Base-by-base conservation (phyloP, 2,113 vertebrate genomes). In the Daboia siamensis region DNA sequence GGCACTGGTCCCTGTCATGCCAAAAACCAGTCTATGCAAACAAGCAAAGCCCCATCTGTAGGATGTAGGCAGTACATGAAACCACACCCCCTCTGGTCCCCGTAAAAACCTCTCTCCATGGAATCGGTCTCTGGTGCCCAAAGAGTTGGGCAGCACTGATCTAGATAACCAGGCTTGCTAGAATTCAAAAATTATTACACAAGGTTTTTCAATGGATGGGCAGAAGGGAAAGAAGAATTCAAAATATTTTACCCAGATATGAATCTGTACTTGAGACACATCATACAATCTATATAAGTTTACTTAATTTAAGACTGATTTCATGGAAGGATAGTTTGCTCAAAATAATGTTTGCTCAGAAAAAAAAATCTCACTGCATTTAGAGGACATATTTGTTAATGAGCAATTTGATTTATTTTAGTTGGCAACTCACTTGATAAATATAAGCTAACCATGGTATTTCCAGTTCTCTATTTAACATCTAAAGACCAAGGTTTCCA, bases 401-500 rank as follows among this genome's bases (percentile, higher is more conserved):
- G 39, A 88, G 23, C 20, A 8, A 69, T 69, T 61, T 55, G 59
- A 12, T 54, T 64, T 61, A 52, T 24, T 48, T 51, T 86, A 89
- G 3, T 85, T 86, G 85, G 26, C 4, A 44, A 39, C 17, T 80
- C 74, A 80, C 74, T 33, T 80, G 33, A 17, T 80, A 39, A 80
- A 80, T 21, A 3, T 80, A 80, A 80, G 15, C n/a, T 39, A 80
- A 80, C 15, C 23, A 61, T 86, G 86, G 80, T 52, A 61, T 88
- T 92, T 92, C 24, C 23, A 20, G 55, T 64, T 88, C 74, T 92
- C 33, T 80, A 52, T 52, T 88, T 48, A 88, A 29, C 15, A 26
- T 88, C 92, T 64, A 86, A 80, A 93, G 74, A 86, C 61, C 26
- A 80, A 88, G 85, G 46, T 51, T 86, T 90, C 88, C 46, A 86